Evolutionary conservation across 2,888 invertebrate genomes (phyloP).

Genomic region (Sesia bembeciformis): DNA sequence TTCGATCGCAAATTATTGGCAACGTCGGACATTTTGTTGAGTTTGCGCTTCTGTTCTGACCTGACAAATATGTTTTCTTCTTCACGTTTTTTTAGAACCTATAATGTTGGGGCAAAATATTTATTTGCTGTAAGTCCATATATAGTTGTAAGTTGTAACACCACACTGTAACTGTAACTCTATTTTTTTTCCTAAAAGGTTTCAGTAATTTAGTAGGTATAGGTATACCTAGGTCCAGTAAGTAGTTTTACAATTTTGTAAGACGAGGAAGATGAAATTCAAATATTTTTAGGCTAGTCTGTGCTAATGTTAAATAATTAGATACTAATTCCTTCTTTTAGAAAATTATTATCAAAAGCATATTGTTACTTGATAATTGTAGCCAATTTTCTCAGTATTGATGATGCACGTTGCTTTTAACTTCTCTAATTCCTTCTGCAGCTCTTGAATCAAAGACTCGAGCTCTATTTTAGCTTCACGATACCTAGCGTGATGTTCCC

Average conservation of each 20-base stretch:
- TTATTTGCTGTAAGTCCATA: no score
- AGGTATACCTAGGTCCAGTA: no score
- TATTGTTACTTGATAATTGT: conserved; percentile 81
- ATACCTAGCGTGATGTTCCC: conserved; percentile 81
- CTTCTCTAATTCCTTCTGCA: conserved; percentile 85
- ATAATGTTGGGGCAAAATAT: conserved; percentile 1
- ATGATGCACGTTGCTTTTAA: conserved; percentile 86
- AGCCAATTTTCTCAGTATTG: conserved; percentile 92
- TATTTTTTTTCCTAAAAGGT: no score
- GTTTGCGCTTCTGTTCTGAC: conserved; percentile 83
- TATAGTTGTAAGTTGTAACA: no score
- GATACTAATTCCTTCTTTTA: no score
- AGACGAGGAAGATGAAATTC: no score
- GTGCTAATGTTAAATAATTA: no score
- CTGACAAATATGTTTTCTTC: conserved; percentile 88
- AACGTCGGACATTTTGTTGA: conserved; percentile 84
- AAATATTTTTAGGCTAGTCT: no score
- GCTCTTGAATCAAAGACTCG: conserved; percentile 80
- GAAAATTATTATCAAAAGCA: no score
- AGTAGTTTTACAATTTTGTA: background rate
- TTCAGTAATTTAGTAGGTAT: no score
- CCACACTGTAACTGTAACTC: no score
- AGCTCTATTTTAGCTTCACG: conserved; percentile 80
- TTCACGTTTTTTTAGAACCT: conserved; percentile 87
- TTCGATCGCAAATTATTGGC: conserved; percentile 78